Evolutionary conservation across 2,888 invertebrate genomes (phyloP).

Genomic region (Geotrupes spiniger): DNA sequence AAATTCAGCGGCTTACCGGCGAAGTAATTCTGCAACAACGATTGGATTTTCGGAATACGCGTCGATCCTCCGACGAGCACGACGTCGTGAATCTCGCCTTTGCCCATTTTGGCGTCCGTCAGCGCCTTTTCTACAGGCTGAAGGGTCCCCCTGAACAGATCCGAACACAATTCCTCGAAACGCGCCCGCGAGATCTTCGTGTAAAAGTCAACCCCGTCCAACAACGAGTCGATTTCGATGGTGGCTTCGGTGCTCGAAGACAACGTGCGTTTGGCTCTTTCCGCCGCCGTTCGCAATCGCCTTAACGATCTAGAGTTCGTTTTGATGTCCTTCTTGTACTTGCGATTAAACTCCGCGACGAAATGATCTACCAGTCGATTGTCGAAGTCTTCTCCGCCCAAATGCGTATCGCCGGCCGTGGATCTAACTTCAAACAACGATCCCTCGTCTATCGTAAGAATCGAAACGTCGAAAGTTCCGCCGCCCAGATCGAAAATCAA

Average conservation of each 20-base stretch:
- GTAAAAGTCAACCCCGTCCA: conserved; percentile 71
- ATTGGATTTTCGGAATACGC: conserved; percentile 76
- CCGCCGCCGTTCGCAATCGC: conserved; percentile 71
- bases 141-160: conserved; percentile 67
- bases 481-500: conserved; percentile 59
- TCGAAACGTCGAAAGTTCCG: conserved; percentile 66
- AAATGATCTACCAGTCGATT: conserved; percentile 66
- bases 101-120: conserved; percentile 74
- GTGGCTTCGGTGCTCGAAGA: conserved; percentile 74
- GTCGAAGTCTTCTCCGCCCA: conserved; percentile 52
- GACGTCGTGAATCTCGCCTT: conserved; percentile 71
- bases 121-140: conserved; percentile 73
- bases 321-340: conserved; percentile 67
- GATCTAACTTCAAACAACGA: conserved; percentile 55
- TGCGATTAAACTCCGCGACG: conserved; percentile 70
- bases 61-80: conserved; percentile 81
- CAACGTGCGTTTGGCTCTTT: conserved; percentile 73
- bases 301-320: conserved; percentile 65
- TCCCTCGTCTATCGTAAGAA: conserved; percentile 64
- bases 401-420: conserved; percentile 56
- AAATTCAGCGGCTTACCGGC: conserved; percentile 53
- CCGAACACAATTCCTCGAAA: conserved; percentile 72
- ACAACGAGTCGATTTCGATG: conserved; percentile 73
- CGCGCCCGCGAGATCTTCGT: conserved; percentile 70
- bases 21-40: conserved; percentile 71